phyloP scores from a whole-genome alignment of 1,140 invertebrate species.

The Calosoma granatense region DNA sequence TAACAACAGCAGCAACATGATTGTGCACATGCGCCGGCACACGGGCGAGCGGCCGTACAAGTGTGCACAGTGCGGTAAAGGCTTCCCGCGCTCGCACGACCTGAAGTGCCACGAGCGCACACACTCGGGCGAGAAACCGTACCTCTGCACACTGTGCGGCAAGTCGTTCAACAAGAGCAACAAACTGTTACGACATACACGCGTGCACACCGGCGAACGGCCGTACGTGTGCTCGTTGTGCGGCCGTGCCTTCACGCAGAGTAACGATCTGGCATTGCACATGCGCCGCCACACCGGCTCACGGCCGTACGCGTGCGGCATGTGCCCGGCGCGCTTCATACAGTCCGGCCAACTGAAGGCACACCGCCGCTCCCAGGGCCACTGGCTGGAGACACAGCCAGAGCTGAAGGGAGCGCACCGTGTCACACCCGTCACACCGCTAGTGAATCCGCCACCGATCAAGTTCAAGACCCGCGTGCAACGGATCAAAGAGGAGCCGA shows the following conservation, averaged over 20 bases:
- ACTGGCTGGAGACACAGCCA: conserved; percentile 33
- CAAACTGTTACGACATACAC: conserved; percentile 32
- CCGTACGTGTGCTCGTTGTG: conserved; percentile 37
- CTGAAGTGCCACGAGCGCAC: conserved; percentile 47
- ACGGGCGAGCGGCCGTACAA: conserved; percentile 46
- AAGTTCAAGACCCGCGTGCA: conserved; percentile 28
- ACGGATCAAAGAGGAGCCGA: not conserved
- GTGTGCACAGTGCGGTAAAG: conserved; percentile 52
- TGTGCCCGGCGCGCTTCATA: conserved; percentile 33
- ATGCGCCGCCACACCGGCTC: conserved; percentile 34
- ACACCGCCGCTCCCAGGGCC: conserved; percentile 30
- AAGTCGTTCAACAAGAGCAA: conserved; percentile 36
- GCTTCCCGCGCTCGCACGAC: conserved; percentile 51
- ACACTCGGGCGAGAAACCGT: conserved; percentile 46
- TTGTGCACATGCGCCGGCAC: conserved; percentile 47
- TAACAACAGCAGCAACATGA: conserved; percentile 34
- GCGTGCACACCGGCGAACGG: conserved; percentile 37
- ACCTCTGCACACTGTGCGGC: conserved; percentile 45
- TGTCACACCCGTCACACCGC: conserved; percentile 30
- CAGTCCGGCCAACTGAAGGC: conserved; percentile 33
- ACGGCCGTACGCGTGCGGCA: conserved; percentile 31
- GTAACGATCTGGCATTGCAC: conserved; percentile 35
- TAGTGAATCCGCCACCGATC: conserved; percentile 29
- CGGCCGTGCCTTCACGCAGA: conserved; percentile 35
- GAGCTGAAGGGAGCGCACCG: conserved; percentile 33